A percentile compares a stretch with the other conserved stretches of the same genome.
phyloP scores from a whole-genome alignment of 2,888 invertebrate genomes.

The Monopis laevigella region DNA sequence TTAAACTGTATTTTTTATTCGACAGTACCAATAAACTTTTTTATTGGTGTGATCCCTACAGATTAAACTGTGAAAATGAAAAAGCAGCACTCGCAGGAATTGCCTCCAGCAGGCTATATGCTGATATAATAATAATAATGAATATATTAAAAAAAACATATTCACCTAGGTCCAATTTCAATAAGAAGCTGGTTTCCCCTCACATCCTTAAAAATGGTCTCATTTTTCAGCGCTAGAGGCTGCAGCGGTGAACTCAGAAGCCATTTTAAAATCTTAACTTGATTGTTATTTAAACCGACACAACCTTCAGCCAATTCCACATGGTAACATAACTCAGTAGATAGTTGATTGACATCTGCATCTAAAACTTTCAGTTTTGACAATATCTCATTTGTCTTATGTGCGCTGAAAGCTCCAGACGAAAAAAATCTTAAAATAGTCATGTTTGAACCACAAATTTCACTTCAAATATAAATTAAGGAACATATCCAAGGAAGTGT shows the following conservation, averaged over 20 bases:
- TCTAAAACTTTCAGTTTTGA: slow-evolving; percentile 59
- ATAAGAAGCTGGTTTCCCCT: slow-evolving; percentile 63
- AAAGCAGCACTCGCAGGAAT: no score
- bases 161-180: slow-evolving; percentile 89
- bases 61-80: no score
- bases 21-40: no score
- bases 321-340: slow-evolving; percentile 85
- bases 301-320: slow-evolving; percentile 68
- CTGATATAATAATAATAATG: not conserved
- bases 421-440: slow-evolving; percentile 70
- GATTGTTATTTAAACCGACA: slow-evolving; percentile 63
- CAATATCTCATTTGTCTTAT: slow-evolving; percentile 68
- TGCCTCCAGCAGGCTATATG: not conserved
- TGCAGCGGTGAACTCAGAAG: slow-evolving; percentile 77
- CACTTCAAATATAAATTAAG: not conserved
- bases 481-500: slow-evolving; percentile 4
- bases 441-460: slow-evolving; percentile 52
- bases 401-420: slow-evolving; percentile 67
- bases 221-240: slow-evolving; percentile 64
- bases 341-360: slow-evolving; percentile 55
- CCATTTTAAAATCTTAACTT: slow-evolving; percentile 78
- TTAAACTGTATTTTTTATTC: no score
- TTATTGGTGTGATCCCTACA: no score
- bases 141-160: slow-evolving; percentile 1
- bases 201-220: slow-evolving; percentile 53